Conservation (phyloP, 2,888 invertebrate species). For the Brachylomia viminalis region DNA sequence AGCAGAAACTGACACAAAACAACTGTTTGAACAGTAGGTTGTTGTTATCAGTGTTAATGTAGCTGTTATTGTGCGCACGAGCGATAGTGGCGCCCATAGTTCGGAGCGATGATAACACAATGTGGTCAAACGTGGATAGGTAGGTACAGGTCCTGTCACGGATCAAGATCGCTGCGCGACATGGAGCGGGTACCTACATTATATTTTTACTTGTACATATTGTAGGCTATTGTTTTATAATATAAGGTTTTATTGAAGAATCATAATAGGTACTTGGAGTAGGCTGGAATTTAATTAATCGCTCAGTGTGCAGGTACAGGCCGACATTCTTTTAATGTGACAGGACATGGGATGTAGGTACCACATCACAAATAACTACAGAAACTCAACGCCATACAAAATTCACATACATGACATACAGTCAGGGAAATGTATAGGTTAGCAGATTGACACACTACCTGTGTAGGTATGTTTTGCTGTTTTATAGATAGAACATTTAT, state of each 20-base stretch:
- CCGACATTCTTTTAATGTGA: no score
- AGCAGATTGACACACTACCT: neutral
- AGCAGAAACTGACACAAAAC: conserved; percentile 16
- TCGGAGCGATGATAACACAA: neutral
- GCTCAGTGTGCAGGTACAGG: no score
- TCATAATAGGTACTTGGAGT: no score
- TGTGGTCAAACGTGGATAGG: neutral
- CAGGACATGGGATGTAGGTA: neutral
- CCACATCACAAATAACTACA: conserved; percentile 3
- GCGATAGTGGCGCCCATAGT: conserved; percentile 2
- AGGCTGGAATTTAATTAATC: no score
- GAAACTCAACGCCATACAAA: conserved; percentile 1
- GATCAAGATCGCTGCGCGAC: no score
- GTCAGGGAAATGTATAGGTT: neutral
- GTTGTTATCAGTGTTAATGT: conserved; percentile 4
- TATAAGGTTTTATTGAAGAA: no score
- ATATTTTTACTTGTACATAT: no score
- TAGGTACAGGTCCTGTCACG: no score
- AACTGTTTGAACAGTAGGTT: neutral
- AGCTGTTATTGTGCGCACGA: neutral
- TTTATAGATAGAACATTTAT: neutral
- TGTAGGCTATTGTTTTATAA: no score
- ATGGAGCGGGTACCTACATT: no score
- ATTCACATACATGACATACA: neutral
- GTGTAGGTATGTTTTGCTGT: neutral